Conservation (phyloP, 2,113 vertebrate genomes). For the Erpornis zantholeuca region DNA sequence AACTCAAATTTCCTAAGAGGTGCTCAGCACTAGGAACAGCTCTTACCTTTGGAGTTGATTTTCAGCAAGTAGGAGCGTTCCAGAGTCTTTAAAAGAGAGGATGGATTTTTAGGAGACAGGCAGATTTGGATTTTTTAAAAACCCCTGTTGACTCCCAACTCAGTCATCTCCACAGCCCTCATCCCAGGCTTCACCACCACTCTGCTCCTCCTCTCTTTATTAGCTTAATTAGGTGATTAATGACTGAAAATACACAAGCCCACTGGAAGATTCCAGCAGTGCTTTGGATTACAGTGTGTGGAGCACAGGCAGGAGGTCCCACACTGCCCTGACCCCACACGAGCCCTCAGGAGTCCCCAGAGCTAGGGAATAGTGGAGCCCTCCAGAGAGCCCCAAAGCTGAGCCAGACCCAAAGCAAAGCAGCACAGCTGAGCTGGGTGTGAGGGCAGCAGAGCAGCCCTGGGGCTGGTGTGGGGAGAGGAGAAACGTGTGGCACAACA, state of each 20-base stretch:
- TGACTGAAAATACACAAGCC: neutral
- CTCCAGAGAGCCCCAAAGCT: neutral
- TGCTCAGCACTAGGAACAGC: neutral
- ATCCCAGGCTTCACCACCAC: neutral
- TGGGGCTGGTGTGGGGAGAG: neutral
- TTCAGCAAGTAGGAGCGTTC: slow-evolving; percentile 95
- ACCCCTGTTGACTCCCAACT: neutral
- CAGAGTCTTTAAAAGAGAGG: slow-evolving; percentile 79
- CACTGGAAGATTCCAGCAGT: neutral
- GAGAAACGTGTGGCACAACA: neutral
- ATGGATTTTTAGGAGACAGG: neutral
- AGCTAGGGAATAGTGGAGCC: neutral
- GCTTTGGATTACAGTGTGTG: neutral
- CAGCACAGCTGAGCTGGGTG: neutral
- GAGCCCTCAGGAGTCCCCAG: neutral
- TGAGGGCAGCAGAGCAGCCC: neutral
- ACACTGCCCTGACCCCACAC: neutral
- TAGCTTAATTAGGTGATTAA: neutral
- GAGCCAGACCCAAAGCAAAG: fast-evolving
- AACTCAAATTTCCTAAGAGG: neutral
- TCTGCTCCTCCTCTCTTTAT: neutral
- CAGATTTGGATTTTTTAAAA: neutral
- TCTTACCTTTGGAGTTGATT: slow-evolving; percentile 92
- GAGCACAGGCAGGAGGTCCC: neutral
- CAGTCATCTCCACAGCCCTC: neutral